These are phyloP conservation scores for Epizoanthus rinbou DNA, from an alignment of 92 coral and sea anemone species.

Conservation along the genomic window DNA sequence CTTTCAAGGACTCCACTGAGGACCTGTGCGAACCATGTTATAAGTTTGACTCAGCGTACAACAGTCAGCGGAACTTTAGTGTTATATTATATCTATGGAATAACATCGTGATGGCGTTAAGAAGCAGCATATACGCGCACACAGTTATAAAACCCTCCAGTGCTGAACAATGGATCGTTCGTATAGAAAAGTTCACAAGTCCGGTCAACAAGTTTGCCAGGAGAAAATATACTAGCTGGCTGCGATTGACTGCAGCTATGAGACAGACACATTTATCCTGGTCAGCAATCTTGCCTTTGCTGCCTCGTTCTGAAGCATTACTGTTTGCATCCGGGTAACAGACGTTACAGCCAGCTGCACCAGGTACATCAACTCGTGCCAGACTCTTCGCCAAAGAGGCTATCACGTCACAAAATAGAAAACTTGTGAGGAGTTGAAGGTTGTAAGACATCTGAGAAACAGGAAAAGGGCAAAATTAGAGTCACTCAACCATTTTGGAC, in stretches of 20 bases:
- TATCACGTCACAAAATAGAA: conserved; percentile 76
- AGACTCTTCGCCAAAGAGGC: conserved; percentile 50
- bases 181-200: conserved; percentile 74
- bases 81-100: conserved; percentile 55
- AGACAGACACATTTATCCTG: conserved; percentile 65
- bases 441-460: conserved; percentile 83
- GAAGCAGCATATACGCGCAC: conserved; percentile 62
- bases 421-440: conserved; percentile 75
- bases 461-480: neutral
- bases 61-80: conserved; percentile 44
- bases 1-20: too few species aligned
- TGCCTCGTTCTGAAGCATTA: conserved; percentile 36
- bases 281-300: conserved; percentile 29
- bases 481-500: neutral
- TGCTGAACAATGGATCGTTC: conserved; percentile 73
- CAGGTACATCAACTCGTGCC: conserved; percentile 32
- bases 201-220: conserved; percentile 88
- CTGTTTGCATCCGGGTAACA: conserved; percentile 54
- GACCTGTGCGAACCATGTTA: neutral
- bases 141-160: conserved; percentile 64
- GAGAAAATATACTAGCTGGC: conserved; percentile 82
- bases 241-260: conserved; percentile 83
- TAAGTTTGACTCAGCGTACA: neutral
- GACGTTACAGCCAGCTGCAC: conserved; percentile 67
- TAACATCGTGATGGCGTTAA: conserved; percentile 47